phyloP scores from a whole-genome alignment of 1,140 invertebrate species.

The Drosophila mojavensis region DNA sequence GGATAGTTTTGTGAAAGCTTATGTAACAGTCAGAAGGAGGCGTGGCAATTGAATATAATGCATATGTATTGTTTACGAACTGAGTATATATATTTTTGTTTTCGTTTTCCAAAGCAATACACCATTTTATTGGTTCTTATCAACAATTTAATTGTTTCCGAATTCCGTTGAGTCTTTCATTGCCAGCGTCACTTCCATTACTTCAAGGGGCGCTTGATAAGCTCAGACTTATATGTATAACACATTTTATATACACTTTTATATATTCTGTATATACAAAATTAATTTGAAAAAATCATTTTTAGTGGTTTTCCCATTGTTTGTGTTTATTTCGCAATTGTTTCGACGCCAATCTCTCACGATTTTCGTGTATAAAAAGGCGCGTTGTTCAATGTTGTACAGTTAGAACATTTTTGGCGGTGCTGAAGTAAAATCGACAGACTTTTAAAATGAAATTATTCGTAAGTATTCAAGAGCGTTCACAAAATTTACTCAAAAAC shows the following conservation, averaged over 20 bases:
- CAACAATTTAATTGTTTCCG: background rate
- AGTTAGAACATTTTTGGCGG: constrained; percentile 23
- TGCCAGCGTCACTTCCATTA: background rate
- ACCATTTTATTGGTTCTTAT: constrained; percentile 5
- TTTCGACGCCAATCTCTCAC: background rate
- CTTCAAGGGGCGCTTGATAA: background rate
- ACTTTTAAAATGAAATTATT: constrained; percentile 32
- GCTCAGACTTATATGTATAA: background rate
- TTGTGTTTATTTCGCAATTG: constrained; percentile 6
- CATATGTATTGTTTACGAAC: too few species aligned
- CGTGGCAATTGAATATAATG: too few species aligned
- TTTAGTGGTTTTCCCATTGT: constrained; percentile 7
- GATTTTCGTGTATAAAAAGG: constrained; percentile 17
- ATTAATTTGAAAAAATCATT: too few species aligned
- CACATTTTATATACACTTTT: background rate
- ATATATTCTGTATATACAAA: background rate
- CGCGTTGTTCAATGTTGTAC: background rate
- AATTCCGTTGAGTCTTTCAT: too few species aligned
- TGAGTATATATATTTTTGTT: too few species aligned
- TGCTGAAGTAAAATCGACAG: constrained; percentile 6
- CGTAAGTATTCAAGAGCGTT: constrained; percentile 3
- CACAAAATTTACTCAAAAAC: background rate
- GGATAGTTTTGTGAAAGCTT: too few species aligned
- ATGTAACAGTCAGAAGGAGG: too few species aligned
- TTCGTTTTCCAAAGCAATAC: too few species aligned